Evolutionary conservation across 1,140 invertebrate genomes (phyloP), one percentile per base, ranked within the genome.

Genomic region (Asobara japonica): DNA sequence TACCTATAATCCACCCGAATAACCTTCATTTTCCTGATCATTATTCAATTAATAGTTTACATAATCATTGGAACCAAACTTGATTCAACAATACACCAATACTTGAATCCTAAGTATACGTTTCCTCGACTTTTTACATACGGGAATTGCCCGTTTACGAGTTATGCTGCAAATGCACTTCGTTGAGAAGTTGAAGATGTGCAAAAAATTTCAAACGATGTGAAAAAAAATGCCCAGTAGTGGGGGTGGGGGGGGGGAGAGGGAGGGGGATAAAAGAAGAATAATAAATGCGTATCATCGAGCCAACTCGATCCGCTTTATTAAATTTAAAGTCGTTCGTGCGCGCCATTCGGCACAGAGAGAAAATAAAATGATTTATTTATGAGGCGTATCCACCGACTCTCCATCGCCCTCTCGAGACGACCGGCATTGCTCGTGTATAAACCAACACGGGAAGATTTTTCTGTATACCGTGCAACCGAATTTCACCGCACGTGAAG

Each of bases 361-460:
- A 65, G 62, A 71, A 71, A 71, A 71, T 71, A 36, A 51, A 67
- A 71, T 65, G 30, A 48, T 71, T 71, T 65, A 73, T 69, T 69
- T 48, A 73, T 69, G 45, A 56, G 31, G 45, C 30, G 38, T 69
- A 48, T 64, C 56, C 36, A 48, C 61, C 38, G 62, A 11, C 41
- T 56, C 56, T 70, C 27, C 36, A 64, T 70, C 69, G 30, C 25
- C 33, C 71, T 66, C 71, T 61, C 41, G 1, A 33, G 11, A 48
- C 10, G 27, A n/a, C 11, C 18, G n/a, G 16, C 5, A 13, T 62
- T 62, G 51, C 29, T 29, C n/a, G 30, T n/a, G n/a, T 25, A 13
- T 18, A n/a, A n/a, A n/a, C n/a, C 45, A 51, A 51, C n/a, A 51
- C 45, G 45, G 20, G n/a, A 16, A 51, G 18, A 13, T 5, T 56